These are phyloP conservation scores for Pomatostomus ruficeps DNA, from an alignment of 2,113 vertebrate species.

Conservation along the genomic window DNA sequence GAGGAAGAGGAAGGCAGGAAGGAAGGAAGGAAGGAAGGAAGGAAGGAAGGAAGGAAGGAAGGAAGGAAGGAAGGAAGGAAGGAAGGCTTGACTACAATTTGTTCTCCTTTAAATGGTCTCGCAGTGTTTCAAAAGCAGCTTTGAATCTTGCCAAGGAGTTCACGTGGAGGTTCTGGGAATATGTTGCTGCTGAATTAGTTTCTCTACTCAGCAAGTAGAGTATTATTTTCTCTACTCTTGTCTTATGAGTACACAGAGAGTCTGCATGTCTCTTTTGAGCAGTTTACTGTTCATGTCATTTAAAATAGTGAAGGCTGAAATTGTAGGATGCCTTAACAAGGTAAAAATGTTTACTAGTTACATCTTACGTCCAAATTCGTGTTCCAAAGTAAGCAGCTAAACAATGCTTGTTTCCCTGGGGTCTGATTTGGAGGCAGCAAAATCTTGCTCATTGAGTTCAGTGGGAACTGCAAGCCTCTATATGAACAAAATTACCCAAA, in stretches of 20 bases:
- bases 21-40: neutral
- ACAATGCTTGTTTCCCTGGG: neutral
- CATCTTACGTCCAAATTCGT: neutral
- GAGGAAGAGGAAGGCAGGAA: neutral
- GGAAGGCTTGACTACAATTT: neutral
- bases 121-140: neutral
- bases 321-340: neutral
- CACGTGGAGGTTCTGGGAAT: neutral
- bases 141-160: neutral
- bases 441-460: neutral
- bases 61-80: neutral
- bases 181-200: neutral
- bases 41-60: neutral
- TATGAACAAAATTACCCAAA: neutral
- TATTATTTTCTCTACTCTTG: neutral
- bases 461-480: neutral
- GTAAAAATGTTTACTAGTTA: neutral
- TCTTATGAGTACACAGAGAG: accelerated
- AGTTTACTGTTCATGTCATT: neutral
- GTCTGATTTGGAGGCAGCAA: neutral
- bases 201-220: neutral
- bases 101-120: neutral
- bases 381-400: neutral
- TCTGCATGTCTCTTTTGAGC: neutral
- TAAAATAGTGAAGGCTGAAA: neutral